Conservation (phyloP, 2,797 vertebrate species). For the Ibycter americanus region DNA sequence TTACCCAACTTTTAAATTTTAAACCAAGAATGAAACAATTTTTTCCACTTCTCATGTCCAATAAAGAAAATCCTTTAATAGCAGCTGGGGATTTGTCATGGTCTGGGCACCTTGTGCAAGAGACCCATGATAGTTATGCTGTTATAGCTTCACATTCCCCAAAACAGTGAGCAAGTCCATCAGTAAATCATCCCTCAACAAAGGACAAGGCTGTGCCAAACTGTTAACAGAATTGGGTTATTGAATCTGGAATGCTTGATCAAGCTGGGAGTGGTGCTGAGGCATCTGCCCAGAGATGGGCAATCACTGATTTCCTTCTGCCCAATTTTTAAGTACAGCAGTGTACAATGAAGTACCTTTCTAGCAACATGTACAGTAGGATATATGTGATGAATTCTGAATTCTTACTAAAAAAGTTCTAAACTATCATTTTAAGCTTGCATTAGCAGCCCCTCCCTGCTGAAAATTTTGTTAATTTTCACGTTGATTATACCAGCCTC, state of each 20-base stretch:
- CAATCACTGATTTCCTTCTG: neutral
- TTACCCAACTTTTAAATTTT: neutral
- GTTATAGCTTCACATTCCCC: neutral
- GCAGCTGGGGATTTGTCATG: neutral
- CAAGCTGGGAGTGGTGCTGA: neutral
- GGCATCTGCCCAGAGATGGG: neutral
- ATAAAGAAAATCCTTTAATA: neutral
- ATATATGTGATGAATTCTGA: neutral
- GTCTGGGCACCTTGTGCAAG: neutral
- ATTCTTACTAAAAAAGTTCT: neutral
- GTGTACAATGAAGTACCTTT: neutral
- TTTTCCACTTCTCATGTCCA: neutral
- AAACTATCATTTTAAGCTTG: neutral
- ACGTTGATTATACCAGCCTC: neutral
- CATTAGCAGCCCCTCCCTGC: neutral
- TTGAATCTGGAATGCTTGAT: neutral
- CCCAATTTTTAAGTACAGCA: neutral
- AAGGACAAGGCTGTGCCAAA: neutral
- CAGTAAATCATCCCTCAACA: neutral
- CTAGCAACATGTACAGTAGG: neutral
- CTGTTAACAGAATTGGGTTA: neutral
- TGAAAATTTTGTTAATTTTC: neutral
- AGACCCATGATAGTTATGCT: neutral
- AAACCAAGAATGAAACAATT: neutral
- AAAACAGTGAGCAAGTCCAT: neutral